phyloP scores from a whole-genome alignment of 1,140 invertebrate species.

The Drosophila serrata region DNA sequence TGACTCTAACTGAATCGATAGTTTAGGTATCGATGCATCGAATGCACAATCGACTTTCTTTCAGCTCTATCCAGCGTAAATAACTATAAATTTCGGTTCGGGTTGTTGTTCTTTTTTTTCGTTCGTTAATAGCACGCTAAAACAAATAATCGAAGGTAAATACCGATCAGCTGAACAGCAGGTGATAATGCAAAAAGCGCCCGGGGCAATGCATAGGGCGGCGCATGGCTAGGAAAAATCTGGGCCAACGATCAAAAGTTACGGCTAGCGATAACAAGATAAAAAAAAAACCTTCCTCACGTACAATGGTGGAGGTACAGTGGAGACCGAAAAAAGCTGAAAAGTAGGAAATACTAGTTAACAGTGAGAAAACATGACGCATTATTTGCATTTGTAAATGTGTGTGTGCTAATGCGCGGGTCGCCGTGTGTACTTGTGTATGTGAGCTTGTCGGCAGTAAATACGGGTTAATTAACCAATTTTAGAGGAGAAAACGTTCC shows the following conservation, averaged over 20 bases:
- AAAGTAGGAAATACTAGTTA: conserved; percentile 43
- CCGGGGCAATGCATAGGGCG: background rate
- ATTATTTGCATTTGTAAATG: conserved; percentile 52
- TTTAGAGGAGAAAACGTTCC: conserved; percentile 7
- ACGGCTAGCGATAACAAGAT: conserved; percentile 34
- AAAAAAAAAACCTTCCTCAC: conserved; percentile 25
- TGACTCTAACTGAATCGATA: background rate
- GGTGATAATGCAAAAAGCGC: conserved; percentile 25
- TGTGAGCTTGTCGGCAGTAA: conserved; percentile 17
- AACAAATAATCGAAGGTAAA: conserved; percentile 58
- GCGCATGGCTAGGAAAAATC: conserved; percentile 18
- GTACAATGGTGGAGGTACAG: conserved; percentile 6
- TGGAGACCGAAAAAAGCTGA: conserved; percentile 17
- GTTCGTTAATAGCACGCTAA: conserved; percentile 54
- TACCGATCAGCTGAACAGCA: conserved; percentile 36
- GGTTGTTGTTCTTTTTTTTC: conserved; percentile 58
- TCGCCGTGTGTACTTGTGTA: conserved; percentile 1
- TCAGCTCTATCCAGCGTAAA: conserved; percentile 21
- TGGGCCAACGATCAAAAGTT: conserved; percentile 17
- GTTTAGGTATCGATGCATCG: conserved; percentile 4
- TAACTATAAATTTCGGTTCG: conserved; percentile 49
- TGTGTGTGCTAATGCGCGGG: conserved; percentile 20
- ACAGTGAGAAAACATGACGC: conserved; percentile 56
- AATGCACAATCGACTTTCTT: background rate
- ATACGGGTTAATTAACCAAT: conserved; percentile 17